Conservation (phyloP, 2,113 vertebrate species). For the Microtus pennsylvanicus region DNA sequence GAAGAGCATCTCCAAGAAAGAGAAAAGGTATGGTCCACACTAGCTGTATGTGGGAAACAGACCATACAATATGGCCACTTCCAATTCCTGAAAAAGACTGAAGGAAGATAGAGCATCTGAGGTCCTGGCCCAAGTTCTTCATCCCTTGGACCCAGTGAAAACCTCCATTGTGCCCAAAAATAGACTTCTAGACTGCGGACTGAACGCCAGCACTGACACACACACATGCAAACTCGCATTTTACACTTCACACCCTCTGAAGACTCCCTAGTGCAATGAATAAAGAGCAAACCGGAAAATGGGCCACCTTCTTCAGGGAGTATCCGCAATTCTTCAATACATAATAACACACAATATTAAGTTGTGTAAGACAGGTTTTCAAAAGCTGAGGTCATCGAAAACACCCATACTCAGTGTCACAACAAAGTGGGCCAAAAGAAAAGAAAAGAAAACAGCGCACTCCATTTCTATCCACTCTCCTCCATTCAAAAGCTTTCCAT, state of each 20-base stretch:
- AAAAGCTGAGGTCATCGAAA: neutral
- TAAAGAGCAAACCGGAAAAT: neutral
- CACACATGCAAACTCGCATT: neutral
- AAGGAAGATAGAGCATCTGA: neutral
- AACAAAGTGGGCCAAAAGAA: neutral
- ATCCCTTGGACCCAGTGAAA: neutral
- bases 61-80: neutral
- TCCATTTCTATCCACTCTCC: neutral
- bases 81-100: neutral
- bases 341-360: neutral
- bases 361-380: neutral
- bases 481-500: neutral
- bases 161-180: neutral
- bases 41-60: neutral
- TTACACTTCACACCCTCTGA: slow-evolving; percentile 16
- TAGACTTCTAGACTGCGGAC: neutral
- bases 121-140: neutral
- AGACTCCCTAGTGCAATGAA: neutral
- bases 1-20: neutral
- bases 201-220: neutral
- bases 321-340: neutral
- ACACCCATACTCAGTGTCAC: neutral
- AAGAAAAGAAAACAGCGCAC: neutral
- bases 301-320: neutral
- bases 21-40: neutral